Conservation (phyloP, 2,113 vertebrate species). For the Cygnus buccinator region DNA sequence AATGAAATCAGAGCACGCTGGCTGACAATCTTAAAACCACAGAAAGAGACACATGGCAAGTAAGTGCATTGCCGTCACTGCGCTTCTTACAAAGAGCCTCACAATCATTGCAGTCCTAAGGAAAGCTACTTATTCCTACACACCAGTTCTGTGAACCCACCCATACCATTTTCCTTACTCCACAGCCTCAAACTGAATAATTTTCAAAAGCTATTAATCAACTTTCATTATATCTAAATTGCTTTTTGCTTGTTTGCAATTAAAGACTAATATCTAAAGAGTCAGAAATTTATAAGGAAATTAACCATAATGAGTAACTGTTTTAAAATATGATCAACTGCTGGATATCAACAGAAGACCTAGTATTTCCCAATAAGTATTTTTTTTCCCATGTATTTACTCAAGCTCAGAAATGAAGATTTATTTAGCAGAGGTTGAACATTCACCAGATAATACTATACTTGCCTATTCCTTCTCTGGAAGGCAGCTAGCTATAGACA, state of each 20-base stretch:
- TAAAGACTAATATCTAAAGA: slow-evolving; percentile 50
- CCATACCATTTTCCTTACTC: not conserved
- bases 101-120: not conserved
- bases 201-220: slow-evolving; percentile 51
- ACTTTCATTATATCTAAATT: slow-evolving; percentile 33
- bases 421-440: not conserved
- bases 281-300: slow-evolving; percentile 48
- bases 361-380: not conserved
- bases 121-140: not conserved
- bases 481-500: not conserved
- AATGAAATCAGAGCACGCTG: not conserved
- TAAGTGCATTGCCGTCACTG: not conserved
- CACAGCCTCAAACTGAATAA: not conserved
- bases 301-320: not conserved
- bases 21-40: not conserved
- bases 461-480: not conserved
- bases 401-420: not conserved
- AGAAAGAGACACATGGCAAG: not conserved
- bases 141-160: not conserved
- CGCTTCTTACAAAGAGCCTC: not conserved
- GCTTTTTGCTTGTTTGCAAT: slow-evolving; percentile 48
- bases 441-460: not conserved
- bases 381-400: not conserved
- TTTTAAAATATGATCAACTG: not conserved
- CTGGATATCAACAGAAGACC: not conserved